These are phyloP conservation scores for Andrena dorsata DNA, from an alignment of 2,888 invertebrate species.

Conservation along the genomic window DNA sequence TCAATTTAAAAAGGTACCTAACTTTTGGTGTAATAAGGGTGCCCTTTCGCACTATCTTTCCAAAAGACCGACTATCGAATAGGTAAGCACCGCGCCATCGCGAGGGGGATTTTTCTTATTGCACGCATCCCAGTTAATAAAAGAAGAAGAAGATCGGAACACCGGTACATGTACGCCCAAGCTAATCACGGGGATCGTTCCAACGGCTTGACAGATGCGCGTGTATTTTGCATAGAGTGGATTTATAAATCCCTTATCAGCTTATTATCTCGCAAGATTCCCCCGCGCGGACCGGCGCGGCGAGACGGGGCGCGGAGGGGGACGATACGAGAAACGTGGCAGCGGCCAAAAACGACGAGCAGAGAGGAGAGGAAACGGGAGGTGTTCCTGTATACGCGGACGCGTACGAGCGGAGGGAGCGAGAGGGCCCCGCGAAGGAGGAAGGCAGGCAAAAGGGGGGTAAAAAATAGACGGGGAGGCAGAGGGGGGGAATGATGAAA, in stretches of 20 bases:
- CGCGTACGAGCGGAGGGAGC: slow-evolving; percentile 40
- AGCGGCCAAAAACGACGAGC: slow-evolving; percentile 59
- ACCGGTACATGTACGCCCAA: slow-evolving; percentile 36
- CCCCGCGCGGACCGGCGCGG: slow-evolving; percentile 40
- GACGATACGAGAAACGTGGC: slow-evolving; percentile 63
- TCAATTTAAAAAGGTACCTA: too few species aligned
- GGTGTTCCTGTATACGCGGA: slow-evolving; percentile 46
- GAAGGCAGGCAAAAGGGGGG: slow-evolving; percentile 15
- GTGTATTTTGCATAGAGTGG: slow-evolving; percentile 56
- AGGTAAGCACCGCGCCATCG: not conserved
- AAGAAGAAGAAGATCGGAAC: slow-evolving; percentile 21
- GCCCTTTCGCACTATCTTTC: not conserved
- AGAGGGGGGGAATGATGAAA: slow-evolving; percentile 46
- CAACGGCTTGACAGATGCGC: slow-evolving; percentile 44
- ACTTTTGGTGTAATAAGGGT: too few species aligned
- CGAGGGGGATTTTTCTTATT: slow-evolving; percentile 7
- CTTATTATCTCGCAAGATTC: slow-evolving; percentile 67
- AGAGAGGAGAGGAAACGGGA: slow-evolving; percentile 47
- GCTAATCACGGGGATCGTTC: slow-evolving; percentile 55
- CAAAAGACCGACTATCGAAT: not conserved
- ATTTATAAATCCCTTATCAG: slow-evolving; percentile 64
- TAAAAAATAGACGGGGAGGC: slow-evolving; percentile 17
- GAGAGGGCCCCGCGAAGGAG: slow-evolving; percentile 30
- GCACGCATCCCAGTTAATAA: not conserved
- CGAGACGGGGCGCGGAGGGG: slow-evolving; percentile 28